Conservation (phyloP, 1,140 invertebrate genomes). For the Drosophila bifasciata region DNA sequence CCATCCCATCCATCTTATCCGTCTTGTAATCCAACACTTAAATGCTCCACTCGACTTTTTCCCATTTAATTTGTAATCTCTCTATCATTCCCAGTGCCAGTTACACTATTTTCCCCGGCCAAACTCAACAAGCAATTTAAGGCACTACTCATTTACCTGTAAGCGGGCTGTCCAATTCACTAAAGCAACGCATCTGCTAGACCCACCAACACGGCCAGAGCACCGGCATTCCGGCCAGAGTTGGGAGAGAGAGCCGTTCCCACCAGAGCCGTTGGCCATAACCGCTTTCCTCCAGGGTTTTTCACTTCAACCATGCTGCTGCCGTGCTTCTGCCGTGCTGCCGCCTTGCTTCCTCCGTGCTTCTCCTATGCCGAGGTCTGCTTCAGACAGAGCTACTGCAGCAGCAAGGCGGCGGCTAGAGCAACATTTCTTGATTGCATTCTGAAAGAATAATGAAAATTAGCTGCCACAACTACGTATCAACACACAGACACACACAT, state of each 20-base stretch:
- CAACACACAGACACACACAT: slow-evolving; percentile 25
- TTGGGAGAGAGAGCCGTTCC: too few species aligned
- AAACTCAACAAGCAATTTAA: slow-evolving; percentile 35
- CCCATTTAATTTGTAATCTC: slow-evolving; percentile 32
- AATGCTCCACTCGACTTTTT: slow-evolving; percentile 1
- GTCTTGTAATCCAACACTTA: slow-evolving; percentile 17
- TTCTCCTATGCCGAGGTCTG: slow-evolving; percentile 21
- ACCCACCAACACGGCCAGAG: slow-evolving; percentile 1
- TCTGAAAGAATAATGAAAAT: slow-evolving; percentile 82
- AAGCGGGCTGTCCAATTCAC: slow-evolving; percentile 60
- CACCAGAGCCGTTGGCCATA: slow-evolving; percentile 48
- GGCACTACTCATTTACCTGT: slow-evolving; percentile 61
- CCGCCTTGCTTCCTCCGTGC: too few species aligned
- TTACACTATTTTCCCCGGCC: slow-evolving; percentile 8
- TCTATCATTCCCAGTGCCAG: background rate
- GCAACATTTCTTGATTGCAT: slow-evolving; percentile 79
- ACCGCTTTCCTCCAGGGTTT: slow-evolving; percentile 43
- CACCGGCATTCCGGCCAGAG: too few species aligned
- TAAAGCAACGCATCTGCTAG: slow-evolving; percentile 40
- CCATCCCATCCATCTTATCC: background rate
- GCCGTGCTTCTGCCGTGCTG: too few species aligned
- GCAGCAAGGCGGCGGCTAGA: slow-evolving; percentile 27
- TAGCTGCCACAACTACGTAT: slow-evolving; percentile 72
- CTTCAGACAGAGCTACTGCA: slow-evolving; percentile 11
- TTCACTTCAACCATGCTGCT: slow-evolving; percentile 8